Percentiles rank a stretch among this genome's conserved stretches.
Conservation (phyloP, 2,113 vertebrate species). For the Ammodytes dubius region DNA sequence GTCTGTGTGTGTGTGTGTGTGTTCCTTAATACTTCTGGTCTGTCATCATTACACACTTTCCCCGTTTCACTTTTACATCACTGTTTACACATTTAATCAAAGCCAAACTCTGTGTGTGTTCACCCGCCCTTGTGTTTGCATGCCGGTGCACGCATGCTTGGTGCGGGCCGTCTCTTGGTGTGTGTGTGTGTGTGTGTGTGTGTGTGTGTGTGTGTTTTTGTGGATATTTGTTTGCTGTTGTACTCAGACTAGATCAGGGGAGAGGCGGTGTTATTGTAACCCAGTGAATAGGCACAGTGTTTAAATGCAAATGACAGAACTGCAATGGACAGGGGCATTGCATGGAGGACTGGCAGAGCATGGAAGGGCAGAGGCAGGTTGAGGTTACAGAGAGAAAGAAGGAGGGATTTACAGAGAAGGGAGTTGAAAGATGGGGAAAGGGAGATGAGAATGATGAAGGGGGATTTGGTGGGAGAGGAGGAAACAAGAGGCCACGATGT, state of each 20-base stretch:
- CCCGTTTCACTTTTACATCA: constrained; percentile 56
- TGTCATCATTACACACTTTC: constrained; percentile 51
- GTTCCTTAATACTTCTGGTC: constrained; percentile 37
- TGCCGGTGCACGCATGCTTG: neutral
- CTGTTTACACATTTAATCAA: constrained; percentile 70
- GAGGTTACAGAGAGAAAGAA: constrained; percentile 62
- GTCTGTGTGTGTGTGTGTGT: constrained; percentile 20
- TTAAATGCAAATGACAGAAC: constrained; percentile 74
- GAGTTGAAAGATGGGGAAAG: constrained; percentile 45
- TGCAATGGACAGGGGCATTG: constrained; percentile 50
- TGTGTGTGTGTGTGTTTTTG: constrained; percentile 32
- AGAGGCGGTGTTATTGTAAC: constrained; percentile 65
- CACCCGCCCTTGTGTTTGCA: constrained; percentile 27
- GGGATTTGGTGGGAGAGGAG: constrained; percentile 42
- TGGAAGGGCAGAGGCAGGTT: constrained; percentile 52
- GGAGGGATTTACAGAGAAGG: constrained; percentile 46
- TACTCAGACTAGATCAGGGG: constrained; percentile 70
- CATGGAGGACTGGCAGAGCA: constrained; percentile 56
- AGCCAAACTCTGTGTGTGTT: constrained; percentile 37
- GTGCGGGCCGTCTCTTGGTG: neutral
- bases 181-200: no score
- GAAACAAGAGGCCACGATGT: constrained; percentile 57
- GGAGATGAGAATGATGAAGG: constrained; percentile 45
- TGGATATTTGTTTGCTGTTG: constrained; percentile 70
- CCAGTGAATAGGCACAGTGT: constrained; percentile 64